Evolutionary conservation across 2,888 invertebrate genomes (phyloP).

Genomic region (Trichogramma evanescens): DNA sequence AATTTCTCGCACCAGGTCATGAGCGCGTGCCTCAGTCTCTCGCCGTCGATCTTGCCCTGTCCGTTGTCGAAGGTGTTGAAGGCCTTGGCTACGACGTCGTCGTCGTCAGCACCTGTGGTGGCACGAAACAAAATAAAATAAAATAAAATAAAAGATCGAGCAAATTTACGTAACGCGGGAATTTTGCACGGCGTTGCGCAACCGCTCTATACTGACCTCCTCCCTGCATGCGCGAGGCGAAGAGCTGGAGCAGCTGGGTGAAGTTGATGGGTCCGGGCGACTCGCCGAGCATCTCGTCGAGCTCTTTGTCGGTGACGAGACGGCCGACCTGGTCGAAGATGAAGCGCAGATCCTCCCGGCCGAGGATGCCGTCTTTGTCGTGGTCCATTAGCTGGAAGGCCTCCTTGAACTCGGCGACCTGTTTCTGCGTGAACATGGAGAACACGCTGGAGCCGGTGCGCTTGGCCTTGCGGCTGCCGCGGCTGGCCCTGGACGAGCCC

Average conservation of each 20-base stretch:
- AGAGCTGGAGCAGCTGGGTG: slow-evolving; percentile 86
- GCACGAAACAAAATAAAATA: too few species aligned
- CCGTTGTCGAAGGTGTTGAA: slow-evolving; percentile 83
- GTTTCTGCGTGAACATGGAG: slow-evolving; percentile 94
- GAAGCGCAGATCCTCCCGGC: slow-evolving; percentile 84
- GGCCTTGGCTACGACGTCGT: slow-evolving; percentile 84
- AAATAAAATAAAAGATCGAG: too few species aligned
- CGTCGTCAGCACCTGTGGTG: slow-evolving; percentile 68
- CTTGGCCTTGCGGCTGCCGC: slow-evolving; percentile 74
- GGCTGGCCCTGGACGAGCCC: slow-evolving; percentile 64
- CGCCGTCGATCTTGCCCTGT: slow-evolving; percentile 42
- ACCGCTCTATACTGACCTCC: slow-evolving; percentile 52
- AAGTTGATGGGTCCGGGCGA: slow-evolving; percentile 90
- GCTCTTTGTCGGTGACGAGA: slow-evolving; percentile 82
- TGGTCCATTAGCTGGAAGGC: slow-evolving; percentile 94
- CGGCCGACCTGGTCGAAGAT: slow-evolving; percentile 90
- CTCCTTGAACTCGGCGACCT: slow-evolving; percentile 95
- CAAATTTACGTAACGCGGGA: too few species aligned
- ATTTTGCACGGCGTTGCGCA: too few species aligned
- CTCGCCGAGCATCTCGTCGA: slow-evolving; percentile 82
- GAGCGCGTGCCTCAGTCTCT: slow-evolving; percentile 75
- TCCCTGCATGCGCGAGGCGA: slow-evolving; percentile 87
- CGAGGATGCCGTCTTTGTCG: slow-evolving; percentile 86
- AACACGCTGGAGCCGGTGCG: slow-evolving; percentile 92
- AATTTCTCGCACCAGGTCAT: slow-evolving; percentile 94